Base-by-base conservation (phyloP, 2,888 invertebrate genomes). In the Labia minor region DNA sequence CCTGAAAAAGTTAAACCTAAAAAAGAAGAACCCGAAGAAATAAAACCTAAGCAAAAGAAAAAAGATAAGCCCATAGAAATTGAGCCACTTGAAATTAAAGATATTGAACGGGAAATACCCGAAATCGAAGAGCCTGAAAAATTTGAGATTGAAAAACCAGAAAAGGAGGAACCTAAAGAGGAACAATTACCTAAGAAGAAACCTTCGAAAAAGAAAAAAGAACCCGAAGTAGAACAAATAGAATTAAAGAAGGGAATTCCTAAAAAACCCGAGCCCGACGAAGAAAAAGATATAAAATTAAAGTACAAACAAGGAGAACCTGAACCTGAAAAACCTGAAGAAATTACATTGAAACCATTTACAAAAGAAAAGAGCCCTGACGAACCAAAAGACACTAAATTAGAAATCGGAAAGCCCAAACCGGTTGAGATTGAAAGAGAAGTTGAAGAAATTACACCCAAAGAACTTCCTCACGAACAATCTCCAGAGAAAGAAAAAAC, bases 251-350 rank as follows among this genome's bases (percentile, higher is more conserved):
- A 70, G 65, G 71, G 69, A 18, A 65, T 68, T 33, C 69, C 69
- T 21, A 71, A 70, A 19, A 73, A 74, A 72, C 76, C 75, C 11
- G 76, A 77, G 61, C 75, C 76, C 33, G 76, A 78, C 19, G 75
- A 69, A 65, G 69, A 69, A 62, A 65, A 70, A 21, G 70, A 69
- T 64, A 69, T 70, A 1, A 65, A 66, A 20, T 65, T 70, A 19
- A 73, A 37, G 73, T 76, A 62, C 75, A 78, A 68, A 72, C 77
- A 72, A 21, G 76, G 80, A 71, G 74, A 76, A 72, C 76, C 75
- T 66, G 71, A 74, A 62, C 76, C 76, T 10, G 73, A 72, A 67
- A 73, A 74, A 70, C 71, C 72, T 49, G 70, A 71, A 66, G 70
- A 71, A 70, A 66, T 69, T 72, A 74, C 70, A 71, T 75, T 74